Percentiles rank a stretch among this genome's conserved stretches.
These are phyloP conservation scores for Siderastrea radians DNA, from an alignment of 92 coral and sea anemone genomes.

Conservation along the genomic window DNA sequence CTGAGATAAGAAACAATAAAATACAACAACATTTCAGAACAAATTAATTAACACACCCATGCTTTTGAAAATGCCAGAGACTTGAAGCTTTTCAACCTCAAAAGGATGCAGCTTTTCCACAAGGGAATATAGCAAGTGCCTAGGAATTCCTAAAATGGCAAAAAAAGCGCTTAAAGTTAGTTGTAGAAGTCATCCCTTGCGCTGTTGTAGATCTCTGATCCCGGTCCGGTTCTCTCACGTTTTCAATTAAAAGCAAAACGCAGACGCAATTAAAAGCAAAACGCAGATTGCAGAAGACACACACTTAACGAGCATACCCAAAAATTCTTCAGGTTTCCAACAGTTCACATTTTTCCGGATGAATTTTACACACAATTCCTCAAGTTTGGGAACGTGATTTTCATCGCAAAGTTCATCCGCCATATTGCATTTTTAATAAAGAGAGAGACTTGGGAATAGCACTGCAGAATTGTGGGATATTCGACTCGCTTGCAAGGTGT, in stretches of 20 bases:
- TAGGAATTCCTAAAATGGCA: constrained; percentile 22
- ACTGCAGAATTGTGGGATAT: not conserved
- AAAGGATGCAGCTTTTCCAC: constrained; percentile 40
- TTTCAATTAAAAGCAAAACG: too few species aligned
- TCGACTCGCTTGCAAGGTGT: not conserved
- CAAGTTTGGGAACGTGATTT: constrained; percentile 4
- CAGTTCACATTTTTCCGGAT: not conserved
- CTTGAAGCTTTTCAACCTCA: constrained; percentile 44
- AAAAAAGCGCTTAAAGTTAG: not conserved
- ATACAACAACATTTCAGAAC: too few species aligned
- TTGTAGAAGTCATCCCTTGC: too few species aligned
- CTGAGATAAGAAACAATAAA: too few species aligned
- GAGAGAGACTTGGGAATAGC: not conserved
- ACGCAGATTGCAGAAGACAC: not conserved
- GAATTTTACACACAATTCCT: constrained; percentile 1
- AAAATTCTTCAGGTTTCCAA: constrained; percentile 29
- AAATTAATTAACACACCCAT: not conserved
- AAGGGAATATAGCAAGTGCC: constrained; percentile 6
- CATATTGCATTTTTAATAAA: not conserved
- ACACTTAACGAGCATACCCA: not conserved
- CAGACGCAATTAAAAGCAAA: too few species aligned
- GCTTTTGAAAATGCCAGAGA: constrained; percentile 22
- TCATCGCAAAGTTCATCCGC: not conserved
- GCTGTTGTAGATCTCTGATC: too few species aligned
- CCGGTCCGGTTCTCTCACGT: too few species aligned